phyloP scores from a whole-genome alignment of 2,797 vertebrate genomes.

The Aeoliscus strigatus region DNA sequence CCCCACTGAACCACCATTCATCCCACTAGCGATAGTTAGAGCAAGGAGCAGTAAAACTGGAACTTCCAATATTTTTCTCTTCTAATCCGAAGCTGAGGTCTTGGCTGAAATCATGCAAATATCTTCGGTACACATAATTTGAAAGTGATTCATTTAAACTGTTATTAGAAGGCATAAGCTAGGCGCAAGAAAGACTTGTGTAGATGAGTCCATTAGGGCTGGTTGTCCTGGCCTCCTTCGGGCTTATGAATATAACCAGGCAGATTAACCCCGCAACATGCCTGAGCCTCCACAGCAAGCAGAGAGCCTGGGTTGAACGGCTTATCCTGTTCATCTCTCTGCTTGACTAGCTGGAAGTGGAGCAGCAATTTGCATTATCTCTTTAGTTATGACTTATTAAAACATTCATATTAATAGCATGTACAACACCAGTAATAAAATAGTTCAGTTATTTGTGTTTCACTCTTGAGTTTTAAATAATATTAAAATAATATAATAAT shows the following conservation, averaged over 20 bases:
- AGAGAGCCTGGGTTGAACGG: slow-evolving; percentile 49
- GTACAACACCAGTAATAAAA: too few species aligned
- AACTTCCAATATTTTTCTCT: too few species aligned
- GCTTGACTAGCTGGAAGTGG: slow-evolving; percentile 16
- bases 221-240: slow-evolving; percentile 65
- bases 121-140: slow-evolving; percentile 27
- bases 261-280: slow-evolving; percentile 66
- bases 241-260: slow-evolving; percentile 64
- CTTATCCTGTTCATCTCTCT: slow-evolving; percentile 55
- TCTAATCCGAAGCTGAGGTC: too few species aligned
- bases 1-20: slow-evolving; percentile 13
- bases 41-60: slow-evolving; percentile 5
- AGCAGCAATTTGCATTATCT: slow-evolving; percentile 7
- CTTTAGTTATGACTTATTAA: too few species aligned
- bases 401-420: too few species aligned
- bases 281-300: slow-evolving; percentile 61
- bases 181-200: slow-evolving; percentile 44
- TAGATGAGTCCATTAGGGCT: slow-evolving; percentile 61
- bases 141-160: slow-evolving; percentile 41
- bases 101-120: too few species aligned
- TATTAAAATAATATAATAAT: too few species aligned
- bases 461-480: too few species aligned
- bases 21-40: slow-evolving; percentile 3
- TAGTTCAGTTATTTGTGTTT: too few species aligned
- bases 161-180: slow-evolving; percentile 51